Evolutionary conservation across 1,140 invertebrate genomes (phyloP), one percentile per base, ranked within the genome.

Genomic region (Lithobius niger): DNA sequence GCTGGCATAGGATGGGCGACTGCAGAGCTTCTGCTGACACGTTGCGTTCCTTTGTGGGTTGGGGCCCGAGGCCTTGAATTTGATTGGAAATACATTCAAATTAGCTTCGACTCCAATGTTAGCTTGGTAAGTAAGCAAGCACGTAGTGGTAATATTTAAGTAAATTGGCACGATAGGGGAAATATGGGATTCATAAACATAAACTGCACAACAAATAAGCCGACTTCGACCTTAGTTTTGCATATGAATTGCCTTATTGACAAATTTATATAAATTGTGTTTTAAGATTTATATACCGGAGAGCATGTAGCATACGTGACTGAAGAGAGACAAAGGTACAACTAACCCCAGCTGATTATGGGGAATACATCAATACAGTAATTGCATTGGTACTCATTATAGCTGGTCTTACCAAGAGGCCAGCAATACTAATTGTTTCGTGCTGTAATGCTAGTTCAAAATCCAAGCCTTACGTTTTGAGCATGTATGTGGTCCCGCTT

Each of bases 1-100:
- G 88, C 91, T 61, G 94, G 91, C 6, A 79, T 97, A 56, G 88
- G 91, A 53, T 98, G 95, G 95, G 92, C 93, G 3, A 86, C 89
- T 61, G 94, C 95, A 27, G 94, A 98, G 77, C 82, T 96, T 24
- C 61, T 92, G 22, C 75, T 92, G 45, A 88, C 89, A 2, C 79
- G 90, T 65, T 86, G 90, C 64, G 73, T 97, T 24, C 77, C 89
- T 40, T 72, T 97, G 2, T 97, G 93, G 92, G 82, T 93, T 52
- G 94, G 93, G 49, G 94, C 93, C 0, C 75, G 91, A 64, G 94
- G 92, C 3, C 83, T 91, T 0, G 94, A 97, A 76, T 98, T 98
- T 73, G 87, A 92, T 64, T 94, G 89, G 89, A 82, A 84, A 66
- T 95, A 96, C 67, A 91, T 96, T 61, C 91, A 93, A 64, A 88